Base-by-base conservation (phyloP, 2,888 invertebrate species). In the Ochropacha duplaris region DNA sequence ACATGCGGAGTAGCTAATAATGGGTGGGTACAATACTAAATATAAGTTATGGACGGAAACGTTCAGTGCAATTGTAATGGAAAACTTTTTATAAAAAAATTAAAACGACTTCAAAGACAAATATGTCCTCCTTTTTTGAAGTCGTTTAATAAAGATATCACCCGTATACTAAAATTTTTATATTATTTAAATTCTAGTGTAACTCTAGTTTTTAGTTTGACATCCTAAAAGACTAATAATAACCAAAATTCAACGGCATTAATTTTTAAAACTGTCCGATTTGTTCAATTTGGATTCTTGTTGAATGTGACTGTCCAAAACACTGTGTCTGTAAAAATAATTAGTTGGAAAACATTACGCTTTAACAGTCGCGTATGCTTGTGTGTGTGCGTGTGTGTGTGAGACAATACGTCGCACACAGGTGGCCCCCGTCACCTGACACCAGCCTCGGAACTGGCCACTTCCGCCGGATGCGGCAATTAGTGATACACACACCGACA, bases 401-500 rank as follows among this genome's bases (percentile, higher is more conserved):
- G 59, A 60, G 63, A 63, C 66, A 60, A 54, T 55, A 52, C 58
- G 60, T 69, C 69, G 66, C 85, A 83, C 85, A 88, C 90, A 90
- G 87, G 89, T 88, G 88, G 78, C 69, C 77, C 62, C 66, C 81
- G 86, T 88, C 92, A 92, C 90, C 90, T 90, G 91, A 91, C 89
- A 84, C 89, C 79, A 72, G 75, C 78, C 78, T 86, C 87, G 89
- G 89, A 89, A 90, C 88, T 84, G 90, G 86, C 90, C 91, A 84
- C 92, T 92, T 93, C 92, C 92, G 91, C 79, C 90, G 92, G 92
- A 92, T 83, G 85, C 72, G 75, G 78, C 91, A 90, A 92, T 93
- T 93, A 93, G 90, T 83, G 83, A 85, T 89, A 87, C 90, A 86
- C 87, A 84, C 80, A 77, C 78, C 72, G 69, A 74, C 76, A 72